A percentile compares a stretch with the other conserved stretches of the same genome.
Conservation (phyloP, 1,140 invertebrate species). For the Polyergus mexicanus region DNA sequence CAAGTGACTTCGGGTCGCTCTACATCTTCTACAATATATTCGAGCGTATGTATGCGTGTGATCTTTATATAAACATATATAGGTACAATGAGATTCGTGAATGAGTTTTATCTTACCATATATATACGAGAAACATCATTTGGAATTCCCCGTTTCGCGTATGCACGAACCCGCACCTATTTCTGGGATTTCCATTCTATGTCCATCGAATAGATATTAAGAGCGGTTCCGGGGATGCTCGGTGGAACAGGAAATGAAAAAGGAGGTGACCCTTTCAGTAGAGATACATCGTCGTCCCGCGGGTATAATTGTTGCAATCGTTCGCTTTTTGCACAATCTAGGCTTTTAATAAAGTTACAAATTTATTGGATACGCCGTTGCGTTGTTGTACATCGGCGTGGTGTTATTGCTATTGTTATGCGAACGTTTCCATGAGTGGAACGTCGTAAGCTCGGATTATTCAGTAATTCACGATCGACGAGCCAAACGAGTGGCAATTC, state of each 20-base stretch:
- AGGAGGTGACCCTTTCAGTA: constrained; percentile 40
- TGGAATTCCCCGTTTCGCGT: constrained; percentile 7
- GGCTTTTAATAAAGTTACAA: constrained; percentile 78
- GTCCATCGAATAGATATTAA: constrained; percentile 53
- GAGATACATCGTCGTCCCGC: constrained; percentile 20
- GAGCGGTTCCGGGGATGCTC: constrained; percentile 34
- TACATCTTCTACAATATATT: background rate
- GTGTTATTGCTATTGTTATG: constrained; percentile 39
- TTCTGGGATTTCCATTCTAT: constrained; percentile 37
- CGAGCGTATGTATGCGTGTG: too few relatives aligned
- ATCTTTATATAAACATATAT: background rate
- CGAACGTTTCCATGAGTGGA: background rate
- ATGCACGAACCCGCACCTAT: constrained; percentile 19
- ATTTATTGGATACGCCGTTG: constrained; percentile 66
- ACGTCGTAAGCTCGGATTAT: constrained; percentile 45
- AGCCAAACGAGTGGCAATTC: constrained; percentile 40
- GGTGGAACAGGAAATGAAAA: constrained; percentile 50
- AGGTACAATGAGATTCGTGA: background rate
- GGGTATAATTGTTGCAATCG: constrained; percentile 66
- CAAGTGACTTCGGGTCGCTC: background rate
- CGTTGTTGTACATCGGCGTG: background rate
- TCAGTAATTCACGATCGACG: constrained; percentile 61
- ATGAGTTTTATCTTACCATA: constrained; percentile 32
- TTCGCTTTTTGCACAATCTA: constrained; percentile 67
- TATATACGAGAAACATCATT: constrained; percentile 31